phyloP scores from a whole-genome alignment of 2,888 invertebrate genomes.

The Thymelicus lineola region DNA sequence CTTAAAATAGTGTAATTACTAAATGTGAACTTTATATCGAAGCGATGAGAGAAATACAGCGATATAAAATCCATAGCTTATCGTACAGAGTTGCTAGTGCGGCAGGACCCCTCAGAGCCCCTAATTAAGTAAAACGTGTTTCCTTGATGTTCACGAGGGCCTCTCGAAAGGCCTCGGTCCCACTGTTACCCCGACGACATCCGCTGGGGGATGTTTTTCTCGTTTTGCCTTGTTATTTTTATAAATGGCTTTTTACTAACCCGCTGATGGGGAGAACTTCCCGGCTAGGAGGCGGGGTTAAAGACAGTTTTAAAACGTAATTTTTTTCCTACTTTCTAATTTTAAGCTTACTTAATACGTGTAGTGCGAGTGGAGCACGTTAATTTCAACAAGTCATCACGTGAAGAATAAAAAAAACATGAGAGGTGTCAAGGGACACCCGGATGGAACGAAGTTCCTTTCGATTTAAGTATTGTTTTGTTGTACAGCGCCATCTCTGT shows the following conservation, averaged over 20 bases:
- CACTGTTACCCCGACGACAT: background rate
- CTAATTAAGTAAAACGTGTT: conserved; percentile 4
- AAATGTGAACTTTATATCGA: no score
- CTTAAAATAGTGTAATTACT: no score
- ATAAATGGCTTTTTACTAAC: conserved; percentile 4
- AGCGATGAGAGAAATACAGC: no score
- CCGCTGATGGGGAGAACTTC: background rate
- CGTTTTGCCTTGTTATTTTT: conserved; percentile 1
- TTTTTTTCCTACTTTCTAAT: no score
- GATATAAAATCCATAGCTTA: background rate
- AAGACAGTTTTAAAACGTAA: background rate
- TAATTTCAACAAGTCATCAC: no score
- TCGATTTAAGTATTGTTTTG: no score
- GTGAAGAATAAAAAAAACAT: no score
- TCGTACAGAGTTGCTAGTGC: background rate
- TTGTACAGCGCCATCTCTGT: no score
- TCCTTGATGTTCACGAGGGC: background rate
- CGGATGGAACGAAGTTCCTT: no score
- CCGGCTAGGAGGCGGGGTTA: background rate
- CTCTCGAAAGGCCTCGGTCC: background rate
- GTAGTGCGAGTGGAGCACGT: no score
- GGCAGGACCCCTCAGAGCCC: background rate
- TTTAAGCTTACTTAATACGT: no score
- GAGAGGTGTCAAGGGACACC: no score
- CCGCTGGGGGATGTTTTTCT: background rate